These are phyloP conservation scores for Charaxes varanes DNA, from an alignment of 1,140 invertebrate genomes.

Conservation along the genomic window DNA sequence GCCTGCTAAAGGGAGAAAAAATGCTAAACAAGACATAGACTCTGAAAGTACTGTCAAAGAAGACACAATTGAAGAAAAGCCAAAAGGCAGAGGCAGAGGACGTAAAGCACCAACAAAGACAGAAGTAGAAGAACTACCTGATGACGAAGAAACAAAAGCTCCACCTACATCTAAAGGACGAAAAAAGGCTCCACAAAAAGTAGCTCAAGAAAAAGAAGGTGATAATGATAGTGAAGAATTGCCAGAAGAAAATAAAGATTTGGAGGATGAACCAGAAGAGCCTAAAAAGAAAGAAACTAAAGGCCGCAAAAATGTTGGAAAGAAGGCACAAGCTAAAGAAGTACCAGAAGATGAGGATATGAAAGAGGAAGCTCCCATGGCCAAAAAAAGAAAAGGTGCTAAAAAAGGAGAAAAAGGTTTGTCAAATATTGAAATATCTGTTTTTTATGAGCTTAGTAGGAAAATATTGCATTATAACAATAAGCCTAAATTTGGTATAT, in stretches of 20 bases:
- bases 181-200: slow-evolving; percentile 41
- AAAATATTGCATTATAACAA: background rate
- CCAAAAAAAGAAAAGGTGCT: slow-evolving; percentile 36
- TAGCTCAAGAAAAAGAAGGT: slow-evolving; percentile 33
- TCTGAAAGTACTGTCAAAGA: slow-evolving; percentile 24
- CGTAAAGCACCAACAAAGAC: slow-evolving; percentile 39
- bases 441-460: too few relatives aligned
- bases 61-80: slow-evolving; percentile 39
- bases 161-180: slow-evolving; percentile 38
- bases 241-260: slow-evolving; percentile 15
- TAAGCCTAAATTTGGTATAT: background rate
- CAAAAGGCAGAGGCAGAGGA: slow-evolving; percentile 44
- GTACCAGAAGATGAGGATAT: slow-evolving; percentile 32
- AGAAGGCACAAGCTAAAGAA: slow-evolving; percentile 43
- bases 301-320: slow-evolving; percentile 40
- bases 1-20: slow-evolving; percentile 35
- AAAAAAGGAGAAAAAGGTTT: slow-evolving; percentile 49
- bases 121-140: slow-evolving; percentile 34
- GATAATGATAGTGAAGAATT: slow-evolving; percentile 18
- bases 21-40: slow-evolving; percentile 32
- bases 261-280: slow-evolving; percentile 28
- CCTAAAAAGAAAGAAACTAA: slow-evolving; percentile 45
- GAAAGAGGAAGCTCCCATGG: slow-evolving; percentile 26
- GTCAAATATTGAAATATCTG: too few relatives aligned
- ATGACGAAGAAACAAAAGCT: slow-evolving; percentile 35